A percentile compares a stretch with the other conserved stretches of the same genome.
Conservation (phyloP, 2,888 invertebrate genomes). For the Cartodere bifasciata region DNA sequence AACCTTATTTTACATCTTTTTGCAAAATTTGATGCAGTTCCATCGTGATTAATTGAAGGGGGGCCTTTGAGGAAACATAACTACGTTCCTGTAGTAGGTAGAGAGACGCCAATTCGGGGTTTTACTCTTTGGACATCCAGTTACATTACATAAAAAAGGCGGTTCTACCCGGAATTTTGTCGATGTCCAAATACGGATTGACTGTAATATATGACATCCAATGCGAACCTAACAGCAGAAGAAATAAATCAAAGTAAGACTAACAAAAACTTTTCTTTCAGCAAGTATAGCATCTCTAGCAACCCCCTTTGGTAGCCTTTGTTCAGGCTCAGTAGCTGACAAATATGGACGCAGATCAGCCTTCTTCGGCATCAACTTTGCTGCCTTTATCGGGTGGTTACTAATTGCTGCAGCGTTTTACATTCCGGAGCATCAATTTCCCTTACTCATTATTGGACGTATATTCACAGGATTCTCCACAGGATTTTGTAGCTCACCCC, state of each 20-base stretch:
- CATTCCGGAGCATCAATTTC: constrained; percentile 22
- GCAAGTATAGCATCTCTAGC: constrained; percentile 42
- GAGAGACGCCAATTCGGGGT: too few species aligned
- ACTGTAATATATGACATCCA: too few species aligned
- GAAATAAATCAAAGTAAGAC: not conserved
- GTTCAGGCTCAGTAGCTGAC: constrained; percentile 40
- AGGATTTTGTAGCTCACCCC: constrained; percentile 41
- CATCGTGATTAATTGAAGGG: too few species aligned
- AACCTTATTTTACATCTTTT: too few species aligned
- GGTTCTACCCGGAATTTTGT: too few species aligned
- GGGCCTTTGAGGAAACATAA: too few species aligned
- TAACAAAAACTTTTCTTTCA: constrained; percentile 26
- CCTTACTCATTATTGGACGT: constrained; percentile 35
- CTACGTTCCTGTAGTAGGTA: too few species aligned
- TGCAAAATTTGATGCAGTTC: too few species aligned
- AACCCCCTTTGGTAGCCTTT: constrained; percentile 41
- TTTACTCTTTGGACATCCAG: too few species aligned
- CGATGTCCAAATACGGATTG: too few species aligned
- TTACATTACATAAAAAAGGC: too few species aligned
- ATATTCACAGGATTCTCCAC: constrained; percentile 38
- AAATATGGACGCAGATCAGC: constrained; percentile 39
- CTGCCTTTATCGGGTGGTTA: constrained; percentile 41
- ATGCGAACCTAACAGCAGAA: not conserved
- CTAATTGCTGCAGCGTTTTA: constrained; percentile 34
- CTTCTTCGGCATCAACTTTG: constrained; percentile 36